Base-by-base conservation (phyloP, 2,797 vertebrate genomes). In the Mus spretus region DNA sequence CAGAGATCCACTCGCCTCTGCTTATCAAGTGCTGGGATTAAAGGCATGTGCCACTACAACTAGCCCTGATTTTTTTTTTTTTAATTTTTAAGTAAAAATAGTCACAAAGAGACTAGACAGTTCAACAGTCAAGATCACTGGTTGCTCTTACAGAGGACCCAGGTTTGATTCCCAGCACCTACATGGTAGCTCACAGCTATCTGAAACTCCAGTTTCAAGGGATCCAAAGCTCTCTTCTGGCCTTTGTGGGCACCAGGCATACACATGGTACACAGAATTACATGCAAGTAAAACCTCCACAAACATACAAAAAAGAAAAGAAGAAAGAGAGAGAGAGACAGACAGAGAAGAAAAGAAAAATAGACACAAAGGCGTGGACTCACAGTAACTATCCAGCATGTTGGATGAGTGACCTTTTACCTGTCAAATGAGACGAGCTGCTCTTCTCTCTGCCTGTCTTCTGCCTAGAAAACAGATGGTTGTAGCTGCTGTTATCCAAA, bases 371-470 rank as follows among this genome's bases (percentile, higher is more conserved):
- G 50, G 57, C 50, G 85, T 26, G 89, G 61, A 84, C 59, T 79
- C 44, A 82, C 55, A 93, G n/a, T 77, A 24, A 77, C 61, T 65
- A 47, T 13, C n/a, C 53, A 90, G 80, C 31, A 93, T 5, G 34
- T 8, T 86, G 24, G 50, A 65, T 57, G 75, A 83, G 55, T 77
- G 87, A 95, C 59, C 55, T 47, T 84, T 99, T 99, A 99, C 99
- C 99, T 99, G 96, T 99, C 99, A 98, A 99, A 99, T 26, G 99
- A 99, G 93, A 99, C 99, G 31, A 99, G 99, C 98, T 99, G 99
- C 53, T 99, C 99, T 97, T 99, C 99, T 94, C 98, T 99, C 97
- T 98, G 98, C 80, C 97, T 97, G 50, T 99, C 99, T 97, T 99
- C 99, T 91, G 97, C 97, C 99, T 99, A 97, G 85, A 98, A 98